Percentiles rank a stretch among this genome's conserved stretches.
Evolutionary conservation across 2,888 invertebrate genomes (phyloP).

Genomic region (Drosophila flavopinicola): DNA sequence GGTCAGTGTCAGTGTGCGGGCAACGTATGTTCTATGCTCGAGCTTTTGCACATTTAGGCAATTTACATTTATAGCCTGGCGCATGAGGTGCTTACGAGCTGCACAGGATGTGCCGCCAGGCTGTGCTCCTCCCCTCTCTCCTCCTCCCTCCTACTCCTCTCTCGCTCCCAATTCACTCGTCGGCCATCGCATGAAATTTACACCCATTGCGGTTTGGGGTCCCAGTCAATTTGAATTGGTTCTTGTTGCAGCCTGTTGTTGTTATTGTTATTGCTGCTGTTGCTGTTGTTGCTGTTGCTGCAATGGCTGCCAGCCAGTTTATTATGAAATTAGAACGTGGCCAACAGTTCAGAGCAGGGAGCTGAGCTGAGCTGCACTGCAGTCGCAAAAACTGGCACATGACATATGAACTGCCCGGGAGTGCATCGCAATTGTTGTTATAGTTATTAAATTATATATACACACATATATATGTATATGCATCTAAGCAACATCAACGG

Average conservation of each 20-base stretch:
- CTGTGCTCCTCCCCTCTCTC: slow-evolving; percentile 18
- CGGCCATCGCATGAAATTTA: slow-evolving; percentile 67
- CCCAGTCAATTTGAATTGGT: slow-evolving; percentile 63
- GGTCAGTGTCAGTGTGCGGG: slow-evolving; percentile 52
- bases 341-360: slow-evolving; percentile 21
- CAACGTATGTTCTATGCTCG: slow-evolving; percentile 79
- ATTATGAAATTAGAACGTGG: slow-evolving; percentile 81
- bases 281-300: slow-evolving; percentile 40
- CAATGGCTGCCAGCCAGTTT: slow-evolving; percentile 68
- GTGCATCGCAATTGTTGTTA: slow-evolving; percentile 42
- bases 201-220: slow-evolving; percentile 75
- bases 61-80: slow-evolving; percentile 81
- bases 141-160: background rate
- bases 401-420: slow-evolving; percentile 68
- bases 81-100: slow-evolving; percentile 81
- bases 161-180: slow-evolving; percentile 5
- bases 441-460: slow-evolving; percentile 73
- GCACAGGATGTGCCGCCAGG: slow-evolving; percentile 78
- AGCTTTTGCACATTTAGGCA: slow-evolving; percentile 80
- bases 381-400: slow-evolving; percentile 73
- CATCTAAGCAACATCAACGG: slow-evolving; percentile 26
- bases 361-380: slow-evolving; percentile 55
- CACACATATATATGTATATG: slow-evolving; percentile 5
- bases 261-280: slow-evolving; percentile 11
- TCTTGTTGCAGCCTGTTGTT: slow-evolving; percentile 46